Conservation (phyloP, 1,140 invertebrate species). For the Atta texana region DNA sequence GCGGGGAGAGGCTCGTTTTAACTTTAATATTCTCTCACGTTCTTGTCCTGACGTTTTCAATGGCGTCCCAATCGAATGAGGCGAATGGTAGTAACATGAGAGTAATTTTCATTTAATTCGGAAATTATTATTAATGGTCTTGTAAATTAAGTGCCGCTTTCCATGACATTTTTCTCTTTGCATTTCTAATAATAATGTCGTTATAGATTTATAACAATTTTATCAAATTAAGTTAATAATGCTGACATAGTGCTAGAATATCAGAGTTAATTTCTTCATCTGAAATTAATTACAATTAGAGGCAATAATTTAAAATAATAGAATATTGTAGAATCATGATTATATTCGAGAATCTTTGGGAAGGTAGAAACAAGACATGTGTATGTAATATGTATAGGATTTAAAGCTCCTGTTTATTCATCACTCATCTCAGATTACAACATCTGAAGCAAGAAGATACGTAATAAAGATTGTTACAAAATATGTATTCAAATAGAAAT, state of each 20-base stretch:
- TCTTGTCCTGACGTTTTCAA: not conserved
- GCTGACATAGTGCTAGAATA: not conserved
- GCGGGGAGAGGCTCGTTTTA: constrained; percentile 19
- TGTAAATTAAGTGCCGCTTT: constrained; percentile 8
- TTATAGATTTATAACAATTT: constrained; percentile 21
- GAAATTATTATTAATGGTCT: constrained; percentile 44
- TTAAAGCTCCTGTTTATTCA: too few relatives aligned
- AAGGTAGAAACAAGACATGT: too few relatives aligned
- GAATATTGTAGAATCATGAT: too few relatives aligned
- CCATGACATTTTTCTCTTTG: not conserved
- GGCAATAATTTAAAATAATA: not conserved
- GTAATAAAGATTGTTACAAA: too few relatives aligned
- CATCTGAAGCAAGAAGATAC: too few relatives aligned
- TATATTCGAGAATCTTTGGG: too few relatives aligned
- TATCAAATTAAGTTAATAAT: constrained; percentile 37
- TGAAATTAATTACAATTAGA: not conserved
- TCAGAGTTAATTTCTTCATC: not conserved
- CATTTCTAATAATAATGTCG: not conserved
- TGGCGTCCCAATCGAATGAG: constrained; percentile 34
- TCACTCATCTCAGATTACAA: too few relatives aligned
- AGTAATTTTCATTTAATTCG: constrained; percentile 34
- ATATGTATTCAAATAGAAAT: too few relatives aligned
- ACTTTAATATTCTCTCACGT: constrained; percentile 23
- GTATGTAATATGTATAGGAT: too few relatives aligned
- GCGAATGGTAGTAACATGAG: constrained; percentile 2